Base-by-base conservation (phyloP, 2,888 invertebrate genomes). In the Dasypogon diadema region DNA sequence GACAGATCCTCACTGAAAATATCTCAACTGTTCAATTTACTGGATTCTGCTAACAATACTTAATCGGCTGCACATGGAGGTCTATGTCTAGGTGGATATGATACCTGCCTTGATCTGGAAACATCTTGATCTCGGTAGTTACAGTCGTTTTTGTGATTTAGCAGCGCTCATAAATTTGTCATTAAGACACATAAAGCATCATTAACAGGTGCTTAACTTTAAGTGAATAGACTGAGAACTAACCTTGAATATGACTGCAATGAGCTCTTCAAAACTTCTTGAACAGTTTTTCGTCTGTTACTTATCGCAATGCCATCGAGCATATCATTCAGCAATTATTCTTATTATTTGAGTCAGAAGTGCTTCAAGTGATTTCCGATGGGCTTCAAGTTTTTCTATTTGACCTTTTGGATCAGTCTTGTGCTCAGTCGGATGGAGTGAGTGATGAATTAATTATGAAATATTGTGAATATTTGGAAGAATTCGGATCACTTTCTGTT, bases 281-380 rank as follows among this genome's bases (percentile, higher is more conserved):
- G 54, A 30, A 37, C 8, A 24, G 18, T 18, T 51, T 54, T 54
- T 30, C 54, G 26, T 34, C 21, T 2, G 34, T 21, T 54, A 51
- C 51, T 54, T 37, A 70, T 70, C 70, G 18, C 70, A 70, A 54
- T 65, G 24, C 46, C 65, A 22, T 42, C 22, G 24, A 65, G 46
- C 37, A 24, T 48, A 65, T 65, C 65, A 46, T 65, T 65, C 46
- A 65, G 65, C 46, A 65, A 65, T 65, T 65, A 65, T 65, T 65
- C 46, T 46, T 24, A 14, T 42, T 37, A 18, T 18, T 65, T 22
- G 65, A 21, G 22, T n/a, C 48, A 65, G 48, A 46, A 48, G 24
- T 22, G 10, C 42, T 12, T 46, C 18, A 65, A 48, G 10, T 42
- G 42, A 42, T 42, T 6, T 6, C n/a, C n/a, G 42, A 12, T 42